Evolutionary conservation across 2,113 vertebrate genomes (phyloP), one percentile per base, ranked within the genome.

Genomic region (Numenius arquata): DNA sequence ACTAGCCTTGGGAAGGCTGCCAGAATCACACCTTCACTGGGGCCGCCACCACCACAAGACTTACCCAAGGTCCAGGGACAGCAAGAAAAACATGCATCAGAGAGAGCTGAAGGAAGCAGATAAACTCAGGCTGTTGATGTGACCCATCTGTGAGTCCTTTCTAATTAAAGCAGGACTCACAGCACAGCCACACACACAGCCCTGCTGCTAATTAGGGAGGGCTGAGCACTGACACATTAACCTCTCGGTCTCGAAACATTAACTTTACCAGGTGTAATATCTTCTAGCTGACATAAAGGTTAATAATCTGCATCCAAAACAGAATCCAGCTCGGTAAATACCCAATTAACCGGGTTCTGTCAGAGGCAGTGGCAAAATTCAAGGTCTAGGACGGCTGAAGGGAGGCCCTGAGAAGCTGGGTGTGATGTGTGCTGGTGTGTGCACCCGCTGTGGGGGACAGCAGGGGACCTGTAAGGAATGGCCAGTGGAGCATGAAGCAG

Each of bases 241-340:
- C 87, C 93, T 95, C 75, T 55, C 6, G 5, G 87, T 85, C 91
- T 95, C 65, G 4, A 95, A 94, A 92, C 92, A 95, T 95, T 96
- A 95, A 95, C 95, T 96, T 79, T 81, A 96, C 81, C 91, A 82
- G 89, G 89, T 95, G 62, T 94, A 96, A 80, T 94, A 91, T 80
- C 89, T 92, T 96, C 84, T 62, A 78, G 74, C 90, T 90, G 92
- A 84, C 85, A 95, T 95, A 92, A 94, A 97, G 96, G 94, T 95
- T 96, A 97, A 96, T 95, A 96, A 89, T 79, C 89, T 95, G 94
- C 84, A 95, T 92, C 95, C 94, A 95, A 62, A 91, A 70, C 86
- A 79, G 80, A 95, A 74, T 38, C 56, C 80, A 95, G 86, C 91
- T 95, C 9, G 0, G 94, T 93, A 95, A 96, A 96, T 59, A 93